Conservation (phyloP, 2,797 vertebrate species). For the Loriculus beryllinus region DNA sequence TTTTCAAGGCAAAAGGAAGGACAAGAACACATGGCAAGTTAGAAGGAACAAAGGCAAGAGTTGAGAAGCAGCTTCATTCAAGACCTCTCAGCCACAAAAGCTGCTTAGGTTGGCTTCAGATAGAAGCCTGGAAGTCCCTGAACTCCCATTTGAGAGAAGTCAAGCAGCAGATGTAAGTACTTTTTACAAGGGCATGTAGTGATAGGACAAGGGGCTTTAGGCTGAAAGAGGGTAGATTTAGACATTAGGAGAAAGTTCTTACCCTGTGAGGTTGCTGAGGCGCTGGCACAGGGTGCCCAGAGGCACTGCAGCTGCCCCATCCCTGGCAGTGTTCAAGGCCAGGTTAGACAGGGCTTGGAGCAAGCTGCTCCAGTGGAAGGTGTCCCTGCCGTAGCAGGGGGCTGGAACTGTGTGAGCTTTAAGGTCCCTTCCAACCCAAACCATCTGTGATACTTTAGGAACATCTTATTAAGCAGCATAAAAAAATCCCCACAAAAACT, state of each 20-base stretch:
- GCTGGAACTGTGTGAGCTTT: background rate
- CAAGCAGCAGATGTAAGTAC: background rate
- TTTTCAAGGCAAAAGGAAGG: background rate
- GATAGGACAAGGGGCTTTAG: background rate
- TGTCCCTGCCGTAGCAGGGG: background rate
- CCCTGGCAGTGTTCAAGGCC: background rate
- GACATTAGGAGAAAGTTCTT: background rate
- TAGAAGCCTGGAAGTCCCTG: too few species aligned
- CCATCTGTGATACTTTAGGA: background rate
- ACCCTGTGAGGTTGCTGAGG: background rate
- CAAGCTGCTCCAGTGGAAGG: background rate
- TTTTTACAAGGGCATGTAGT: background rate
- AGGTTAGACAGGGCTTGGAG: background rate
- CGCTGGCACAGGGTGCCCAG: background rate
- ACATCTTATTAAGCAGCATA: background rate
- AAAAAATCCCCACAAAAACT: background rate
- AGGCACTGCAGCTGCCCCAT: background rate
- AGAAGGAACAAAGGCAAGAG: background rate
- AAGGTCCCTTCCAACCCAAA: background rate
- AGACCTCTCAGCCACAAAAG: background rate
- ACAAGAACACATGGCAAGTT: rapidly evolving
- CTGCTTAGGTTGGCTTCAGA: background rate
- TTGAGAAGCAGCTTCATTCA: background rate
- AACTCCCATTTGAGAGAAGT: background rate
- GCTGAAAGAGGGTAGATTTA: background rate